Conservation (phyloP, 2,888 invertebrate genomes). For the Idaea straminata region DNA sequence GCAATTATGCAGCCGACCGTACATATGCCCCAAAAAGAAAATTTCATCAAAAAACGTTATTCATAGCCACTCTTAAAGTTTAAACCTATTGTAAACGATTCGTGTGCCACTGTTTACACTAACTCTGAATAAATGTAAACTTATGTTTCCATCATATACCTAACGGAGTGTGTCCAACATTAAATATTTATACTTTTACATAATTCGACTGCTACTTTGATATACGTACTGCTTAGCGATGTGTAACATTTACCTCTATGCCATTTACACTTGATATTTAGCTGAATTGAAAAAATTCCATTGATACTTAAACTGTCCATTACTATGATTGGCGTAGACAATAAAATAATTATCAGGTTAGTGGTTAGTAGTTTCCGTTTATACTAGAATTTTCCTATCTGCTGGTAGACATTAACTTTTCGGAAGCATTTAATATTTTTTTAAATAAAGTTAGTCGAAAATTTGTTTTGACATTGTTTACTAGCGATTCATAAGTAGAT, state of each 20-base stretch:
- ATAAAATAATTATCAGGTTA: background rate
- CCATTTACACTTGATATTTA: background rate
- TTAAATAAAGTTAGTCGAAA: no score
- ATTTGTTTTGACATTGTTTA: no score
- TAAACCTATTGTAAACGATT: background rate
- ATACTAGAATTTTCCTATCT: background rate
- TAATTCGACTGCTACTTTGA: background rate
- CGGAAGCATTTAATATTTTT: no score
- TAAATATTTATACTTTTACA: background rate
- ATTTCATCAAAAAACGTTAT: no score
- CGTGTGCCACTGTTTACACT: slow-evolving; percentile 1
- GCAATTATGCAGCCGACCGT: no score
- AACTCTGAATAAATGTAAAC: background rate
- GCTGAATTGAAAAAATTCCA: background rate
- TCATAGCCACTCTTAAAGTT: background rate
- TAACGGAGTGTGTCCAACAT: background rate
- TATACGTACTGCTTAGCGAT: background rate
- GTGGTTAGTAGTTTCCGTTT: background rate
- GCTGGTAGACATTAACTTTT: no score
- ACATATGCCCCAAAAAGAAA: no score
- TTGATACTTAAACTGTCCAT: background rate
- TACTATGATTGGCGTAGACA: background rate
- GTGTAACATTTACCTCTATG: background rate
- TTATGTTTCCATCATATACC: background rate
- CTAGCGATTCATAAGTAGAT: no score